Evolutionary conservation across 1,140 invertebrate species (phyloP), one percentile per base, ranked within the genome.

Genomic region (Bombus polaris): DNA sequence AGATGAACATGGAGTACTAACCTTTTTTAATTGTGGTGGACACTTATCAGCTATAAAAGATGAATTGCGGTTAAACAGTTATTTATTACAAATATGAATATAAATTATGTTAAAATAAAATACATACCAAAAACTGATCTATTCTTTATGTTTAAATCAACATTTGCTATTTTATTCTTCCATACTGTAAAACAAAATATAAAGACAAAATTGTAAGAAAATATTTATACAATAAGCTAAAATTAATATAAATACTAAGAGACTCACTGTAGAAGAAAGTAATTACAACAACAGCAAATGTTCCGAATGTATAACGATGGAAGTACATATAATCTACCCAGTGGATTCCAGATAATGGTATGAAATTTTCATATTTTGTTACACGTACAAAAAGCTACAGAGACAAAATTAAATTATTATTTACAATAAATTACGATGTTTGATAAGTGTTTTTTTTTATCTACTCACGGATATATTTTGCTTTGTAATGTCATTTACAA

Each of bases 401-500:
- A 75, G 81, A 77, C 47, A 53, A 88, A 87, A 75, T 15, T 71
- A 37, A 73, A 72, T 77, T 85, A 80, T 72, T 35, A 42, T 32
- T 68, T 81, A 70, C 57, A 22, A 75, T 25, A 13, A 74, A 75
- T 13, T 53, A 79, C 1, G 9, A 9, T 77, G 18, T 73, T 75
- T 15, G 59, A 37, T 70, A 44, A 8, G 13, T 18, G 18, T 42
- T 37, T 74, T 53, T 74, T 53, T 72, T 59, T 44, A n/a, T 70
- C 83, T 85, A 92, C 92, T 88, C 90, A 95, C 94, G 57, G 94
- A 93, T 90, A 95, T 91, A 87, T 95, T 95, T 91, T 95, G 95
- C 66, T 93, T 94, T 0, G 94, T 95, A 2, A 95, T 83, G 76
- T 94, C 93, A 86, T 95, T 95, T 3, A 88, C 90, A 47, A 95